Conservation (phyloP, 2,797 vertebrate species). For the Pterois miles region DNA sequence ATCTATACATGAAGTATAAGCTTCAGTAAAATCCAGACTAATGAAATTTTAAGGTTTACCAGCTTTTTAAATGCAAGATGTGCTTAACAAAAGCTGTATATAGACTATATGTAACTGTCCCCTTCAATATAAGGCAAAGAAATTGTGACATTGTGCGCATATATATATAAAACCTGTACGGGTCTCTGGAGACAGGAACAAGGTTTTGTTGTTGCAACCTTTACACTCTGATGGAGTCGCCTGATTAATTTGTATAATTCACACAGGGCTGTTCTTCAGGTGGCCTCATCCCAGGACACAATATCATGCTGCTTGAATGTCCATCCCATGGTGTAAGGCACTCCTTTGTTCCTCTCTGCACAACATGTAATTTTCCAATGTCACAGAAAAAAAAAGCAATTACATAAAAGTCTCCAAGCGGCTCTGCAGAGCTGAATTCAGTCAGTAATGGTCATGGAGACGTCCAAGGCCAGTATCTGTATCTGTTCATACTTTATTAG, state of each 20-base stretch:
- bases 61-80: background rate
- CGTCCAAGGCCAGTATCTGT: background rate
- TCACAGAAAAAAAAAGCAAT: background rate
- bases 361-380: background rate
- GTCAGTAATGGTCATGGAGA: constrained; percentile 8
- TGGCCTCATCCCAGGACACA: background rate
- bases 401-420: background rate
- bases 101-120: background rate
- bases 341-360: background rate
- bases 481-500: background rate
- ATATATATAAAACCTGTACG: background rate
- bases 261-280: background rate
- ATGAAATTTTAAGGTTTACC: background rate
- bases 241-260: background rate
- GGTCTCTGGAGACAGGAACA: background rate
- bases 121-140: background rate
- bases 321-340: background rate
- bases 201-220: background rate
- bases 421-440: background rate
- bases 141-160: background rate
- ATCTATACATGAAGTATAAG: background rate
- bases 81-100: background rate
- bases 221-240: background rate
- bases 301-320: background rate
- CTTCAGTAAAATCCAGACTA: background rate